Conservation (phyloP, 2,888 invertebrate species). For the Leptopilina myrica region DNA sequence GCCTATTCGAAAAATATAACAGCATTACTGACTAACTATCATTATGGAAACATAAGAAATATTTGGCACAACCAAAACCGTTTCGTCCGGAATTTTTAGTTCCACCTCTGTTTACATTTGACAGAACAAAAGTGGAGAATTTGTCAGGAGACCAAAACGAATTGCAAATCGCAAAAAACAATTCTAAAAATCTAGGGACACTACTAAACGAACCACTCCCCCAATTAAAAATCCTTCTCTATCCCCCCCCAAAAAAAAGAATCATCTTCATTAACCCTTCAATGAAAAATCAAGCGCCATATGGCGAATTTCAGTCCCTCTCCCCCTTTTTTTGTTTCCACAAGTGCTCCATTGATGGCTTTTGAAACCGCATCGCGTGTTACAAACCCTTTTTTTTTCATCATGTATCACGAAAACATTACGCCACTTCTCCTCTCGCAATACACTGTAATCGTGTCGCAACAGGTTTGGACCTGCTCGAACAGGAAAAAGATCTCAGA, state of each 20-base stretch:
- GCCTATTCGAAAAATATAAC: no score
- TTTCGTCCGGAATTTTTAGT: no score
- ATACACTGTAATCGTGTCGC: conserved; percentile 55
- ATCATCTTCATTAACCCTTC: neutral
- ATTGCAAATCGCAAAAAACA: no score
- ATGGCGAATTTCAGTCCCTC: conserved; percentile 2
- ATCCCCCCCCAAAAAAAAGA: neutral
- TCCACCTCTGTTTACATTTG: no score
- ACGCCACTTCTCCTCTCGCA: conserved; percentile 14
- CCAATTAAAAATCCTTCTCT: neutral
- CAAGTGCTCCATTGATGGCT: conserved; percentile 34
- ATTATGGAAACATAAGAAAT: no score
- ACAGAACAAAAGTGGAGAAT: no score
- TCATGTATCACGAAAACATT: neutral
- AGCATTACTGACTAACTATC: no score
- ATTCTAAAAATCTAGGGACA: no score
- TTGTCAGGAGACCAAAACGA: no score
- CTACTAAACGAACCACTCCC: neutral
- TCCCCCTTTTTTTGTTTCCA: neutral
- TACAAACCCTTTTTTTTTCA: conserved; percentile 10
- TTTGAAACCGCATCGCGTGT: conserved; percentile 31
- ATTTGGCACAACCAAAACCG: no score
- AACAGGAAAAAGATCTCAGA: conserved; percentile 36
- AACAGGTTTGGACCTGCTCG: conserved; percentile 63
- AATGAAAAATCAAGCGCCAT: conserved; percentile 32